Evolutionary conservation across 1,140 invertebrate species (phyloP), one percentile per base, ranked within the genome.

Genomic region (Penaeus vannamei): DNA sequence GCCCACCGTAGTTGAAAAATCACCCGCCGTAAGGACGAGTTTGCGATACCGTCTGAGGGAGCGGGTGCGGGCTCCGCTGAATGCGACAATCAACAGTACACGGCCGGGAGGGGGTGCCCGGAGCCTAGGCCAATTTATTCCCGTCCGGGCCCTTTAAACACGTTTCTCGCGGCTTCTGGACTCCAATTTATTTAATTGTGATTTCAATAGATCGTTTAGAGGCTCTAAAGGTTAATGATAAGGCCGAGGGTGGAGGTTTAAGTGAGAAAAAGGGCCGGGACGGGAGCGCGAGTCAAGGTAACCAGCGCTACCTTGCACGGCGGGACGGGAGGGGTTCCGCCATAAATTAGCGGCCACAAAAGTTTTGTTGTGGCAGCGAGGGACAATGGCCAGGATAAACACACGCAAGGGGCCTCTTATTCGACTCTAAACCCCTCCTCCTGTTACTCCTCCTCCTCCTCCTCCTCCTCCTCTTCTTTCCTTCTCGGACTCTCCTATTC

Each of bases 311-410:
- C 66, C 87, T 84, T 84, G 81, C 87, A 83, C 81, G 61, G 12
- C 69, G 87, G 79, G 36, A 69, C 42, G 23, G 12, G 64, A 22
- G 79, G 46, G 87, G 82, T 66, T 79, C 61, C 72, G 53, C 87
- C 87, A 89, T 89, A 89, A 89, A 89, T 89, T 89, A 89, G 83
- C 81, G 66, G n/a, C 62, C 87, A 89, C 87, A 89, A 89, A 89
- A 89, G 87, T 89, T 53, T 89, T 89, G 87, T 89, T 89, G 87
- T 89, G 87, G 87, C 87, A 89, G 87, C 64, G 82, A 89, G 46
- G 82, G 82, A 89, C 87, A 89, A 89, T 84, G 42, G 81, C 29
- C 32, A 62, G 87, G 87, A 89, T 89, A 89, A 89, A 89, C 87
- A 89, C 87, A 84, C 87, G 79, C 86, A 83, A 81, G 79, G 36